These are phyloP conservation scores for Acrocephalus scirpaceus DNA, from an alignment of 2,797 vertebrate genomes.

Conservation along the genomic window DNA sequence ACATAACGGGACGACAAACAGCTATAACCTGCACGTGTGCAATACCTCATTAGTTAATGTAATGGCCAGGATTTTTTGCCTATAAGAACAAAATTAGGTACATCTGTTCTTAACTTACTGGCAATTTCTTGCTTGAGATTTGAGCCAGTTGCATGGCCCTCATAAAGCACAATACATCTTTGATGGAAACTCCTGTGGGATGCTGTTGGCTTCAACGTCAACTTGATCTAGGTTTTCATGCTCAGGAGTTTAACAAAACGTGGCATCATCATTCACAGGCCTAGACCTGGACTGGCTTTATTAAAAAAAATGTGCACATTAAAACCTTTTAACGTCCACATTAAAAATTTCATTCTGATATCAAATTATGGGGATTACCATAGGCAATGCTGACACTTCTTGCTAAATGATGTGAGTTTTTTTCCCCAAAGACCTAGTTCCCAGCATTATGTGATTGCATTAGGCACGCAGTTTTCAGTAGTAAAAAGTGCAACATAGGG, in stretches of 20 bases:
- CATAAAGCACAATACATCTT: constrained; percentile 51
- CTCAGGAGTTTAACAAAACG: constrained; percentile 37
- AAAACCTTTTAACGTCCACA: not conserved
- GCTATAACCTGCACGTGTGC: not conserved
- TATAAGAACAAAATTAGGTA: constrained; percentile 47
- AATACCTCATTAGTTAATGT: constrained; percentile 1
- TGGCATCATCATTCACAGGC: not conserved
- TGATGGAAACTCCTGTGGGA: constrained; percentile 53
- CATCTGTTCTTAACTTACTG: constrained; percentile 64
- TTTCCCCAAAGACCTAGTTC: not conserved
- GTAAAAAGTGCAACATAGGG: not conserved
- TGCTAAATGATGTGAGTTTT: not conserved
- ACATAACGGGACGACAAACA: not conserved
- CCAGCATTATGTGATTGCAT: not conserved
- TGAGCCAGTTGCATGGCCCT: constrained; percentile 20
- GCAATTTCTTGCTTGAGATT: constrained; percentile 44
- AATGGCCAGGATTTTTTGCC: not conserved
- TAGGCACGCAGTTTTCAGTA: not conserved
- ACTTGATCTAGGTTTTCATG: constrained; percentile 22
- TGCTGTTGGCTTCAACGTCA: not conserved
- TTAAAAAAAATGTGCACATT: not conserved
- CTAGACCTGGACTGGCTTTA: not conserved
- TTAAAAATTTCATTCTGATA: not conserved
- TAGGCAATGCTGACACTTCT: not conserved
- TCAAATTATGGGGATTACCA: not conserved